Evolutionary conservation across 2,113 vertebrate genomes (phyloP).

Genomic region (Morone chrysops): DNA sequence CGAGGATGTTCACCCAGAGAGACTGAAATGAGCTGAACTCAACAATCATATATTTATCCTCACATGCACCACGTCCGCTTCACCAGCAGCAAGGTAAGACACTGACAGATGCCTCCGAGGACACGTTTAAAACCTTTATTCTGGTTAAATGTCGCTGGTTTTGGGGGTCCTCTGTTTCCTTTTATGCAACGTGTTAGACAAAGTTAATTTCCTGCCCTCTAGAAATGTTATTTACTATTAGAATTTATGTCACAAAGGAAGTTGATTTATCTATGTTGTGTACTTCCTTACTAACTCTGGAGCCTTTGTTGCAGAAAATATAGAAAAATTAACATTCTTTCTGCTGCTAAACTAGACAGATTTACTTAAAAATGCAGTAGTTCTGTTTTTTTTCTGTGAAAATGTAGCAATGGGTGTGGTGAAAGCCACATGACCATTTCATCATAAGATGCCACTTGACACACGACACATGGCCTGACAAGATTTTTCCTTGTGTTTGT

Average conservation of each 20-base stretch:
- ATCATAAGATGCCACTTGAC: conserved; percentile 33
- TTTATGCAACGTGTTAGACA: not conserved
- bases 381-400: conserved; percentile 15
- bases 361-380: not conserved
- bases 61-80: not conserved
- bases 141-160: not conserved
- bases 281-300: not conserved
- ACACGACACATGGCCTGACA: conserved; percentile 17
- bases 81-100: conserved; percentile 58
- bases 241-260: not conserved
- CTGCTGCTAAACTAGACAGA: not conserved
- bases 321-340: not conserved
- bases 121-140: not conserved
- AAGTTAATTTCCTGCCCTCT: not conserved
- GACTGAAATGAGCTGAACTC: conserved; percentile 53
- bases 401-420: conserved; percentile 37
- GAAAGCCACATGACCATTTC: conserved; percentile 46
- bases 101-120: not conserved
- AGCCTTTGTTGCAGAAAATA: not conserved
- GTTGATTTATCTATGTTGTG: not conserved
- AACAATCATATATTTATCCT: not conserved
- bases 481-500: not conserved
- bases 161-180: not conserved
- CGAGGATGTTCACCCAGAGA: conserved; percentile 2
- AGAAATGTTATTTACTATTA: not conserved